Base-by-base conservation (phyloP, 2,888 invertebrate genomes). In the Coremacera marginata region DNA sequence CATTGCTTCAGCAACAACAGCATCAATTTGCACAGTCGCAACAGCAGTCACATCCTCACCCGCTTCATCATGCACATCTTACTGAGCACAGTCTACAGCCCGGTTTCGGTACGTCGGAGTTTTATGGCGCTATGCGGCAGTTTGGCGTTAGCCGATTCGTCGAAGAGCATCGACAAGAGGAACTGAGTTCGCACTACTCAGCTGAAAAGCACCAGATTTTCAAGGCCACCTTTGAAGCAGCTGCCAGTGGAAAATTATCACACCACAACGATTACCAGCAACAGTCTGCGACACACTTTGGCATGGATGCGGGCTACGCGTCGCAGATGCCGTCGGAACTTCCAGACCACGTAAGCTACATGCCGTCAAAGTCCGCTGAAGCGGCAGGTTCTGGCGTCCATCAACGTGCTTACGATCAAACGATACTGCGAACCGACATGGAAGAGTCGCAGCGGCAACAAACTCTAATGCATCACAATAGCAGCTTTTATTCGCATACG, bases 171-270 rank as follows among this genome's bases (percentile, higher is more conserved):
- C 37, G 67, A 14, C 68, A 76, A 16, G 75, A 72, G n/a, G 75
- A 74, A 4, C 76, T 70, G 8, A 80, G 44, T 31, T 52, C 89
- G 85, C 84, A 88, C 86, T 89, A 88, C 80, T 88, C 86, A 14
- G 86, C 86, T 77, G 87, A 89, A 82, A 92, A 92, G 84, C 92
- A 92, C 72, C 91, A 92, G 81, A 85, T 92, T 73, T 93, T 92
- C 81, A 91, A 91, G 82, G 91, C 90, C 79, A 91, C 92, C 16
- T 93, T 93, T 82, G 92, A 92, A 78, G 84, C 89, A 79, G 90
- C 90, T 79, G 86, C 86, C 44, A 84, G 83, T 75, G 65, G 37
- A 19, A 74, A 74, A 34, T 37, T 65, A 37, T 37, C 63, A 11
- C 67, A 65, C 1, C 22, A 16, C 34, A 22, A 5, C 9, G 27